These are phyloP conservation scores for Cercopithecus mitis DNA, from an alignment of 2,797 vertebrate genomes.

Conservation along the genomic window DNA sequence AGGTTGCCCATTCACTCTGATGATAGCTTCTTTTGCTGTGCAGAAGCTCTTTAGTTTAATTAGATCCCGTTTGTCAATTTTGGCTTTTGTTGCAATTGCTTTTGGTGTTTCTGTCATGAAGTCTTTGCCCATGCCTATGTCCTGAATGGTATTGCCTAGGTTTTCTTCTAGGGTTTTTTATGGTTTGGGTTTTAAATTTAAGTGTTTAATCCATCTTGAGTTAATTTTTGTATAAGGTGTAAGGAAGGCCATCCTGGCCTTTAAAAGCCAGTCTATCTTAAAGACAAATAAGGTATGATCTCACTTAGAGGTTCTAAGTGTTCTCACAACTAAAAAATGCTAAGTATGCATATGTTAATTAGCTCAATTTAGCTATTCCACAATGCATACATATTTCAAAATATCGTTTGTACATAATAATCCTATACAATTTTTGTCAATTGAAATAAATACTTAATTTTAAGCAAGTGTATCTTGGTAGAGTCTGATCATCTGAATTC, in stretches of 20 bases:
- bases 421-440: not conserved
- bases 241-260: not conserved
- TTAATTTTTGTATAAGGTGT: not conserved
- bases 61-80: not conserved
- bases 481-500: not conserved
- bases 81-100: not conserved
- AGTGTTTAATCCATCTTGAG: not conserved
- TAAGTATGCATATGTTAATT: not conserved
- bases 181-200: not conserved
- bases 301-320: not conserved
- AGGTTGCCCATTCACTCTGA: not conserved
- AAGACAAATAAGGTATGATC: not conserved
- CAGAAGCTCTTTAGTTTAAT: not conserved
- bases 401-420: not conserved
- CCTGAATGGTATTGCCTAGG: not conserved
- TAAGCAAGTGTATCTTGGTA: not conserved
- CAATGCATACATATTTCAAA: not conserved
- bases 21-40: not conserved
- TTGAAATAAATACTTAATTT: not conserved
- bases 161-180: not conserved
- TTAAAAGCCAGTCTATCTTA: conserved; percentile 16
- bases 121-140: not conserved
- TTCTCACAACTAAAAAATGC: not conserved
- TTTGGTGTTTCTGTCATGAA: not conserved
- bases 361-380: not conserved